A percentile compares a stretch with the other conserved stretches of the same genome.
Evolutionary conservation across 1,140 invertebrate genomes (phyloP).

Genomic region (Nixonia krombeini): DNA sequence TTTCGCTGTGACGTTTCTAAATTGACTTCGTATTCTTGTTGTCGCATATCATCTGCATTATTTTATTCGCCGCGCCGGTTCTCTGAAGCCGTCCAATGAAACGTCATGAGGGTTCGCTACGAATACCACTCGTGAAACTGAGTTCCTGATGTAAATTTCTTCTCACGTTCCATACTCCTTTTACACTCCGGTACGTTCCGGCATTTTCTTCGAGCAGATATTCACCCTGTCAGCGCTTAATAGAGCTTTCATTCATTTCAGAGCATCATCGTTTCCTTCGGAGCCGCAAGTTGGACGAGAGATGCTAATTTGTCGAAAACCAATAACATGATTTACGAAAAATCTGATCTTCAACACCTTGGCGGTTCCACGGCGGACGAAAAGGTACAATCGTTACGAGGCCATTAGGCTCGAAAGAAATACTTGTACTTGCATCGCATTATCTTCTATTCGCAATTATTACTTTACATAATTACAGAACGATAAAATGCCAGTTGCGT

Average conservation of each 20-base stretch:
- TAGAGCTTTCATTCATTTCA: constrained; percentile 13
- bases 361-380: background rate
- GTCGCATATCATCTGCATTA: too few relatives aligned
- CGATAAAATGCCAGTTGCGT: too few relatives aligned
- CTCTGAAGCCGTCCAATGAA: too few relatives aligned
- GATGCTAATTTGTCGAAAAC: constrained; percentile 16
- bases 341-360: constrained; percentile 16
- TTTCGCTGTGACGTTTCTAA: too few relatives aligned
- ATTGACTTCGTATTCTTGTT: too few relatives aligned
- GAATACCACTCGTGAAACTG: background rate
- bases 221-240: background rate
- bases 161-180: background rate
- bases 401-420: constrained; percentile 12
- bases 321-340: constrained; percentile 21
- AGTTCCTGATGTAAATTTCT: constrained; percentile 1
- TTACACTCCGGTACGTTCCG: background rate
- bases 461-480: too few relatives aligned
- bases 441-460: too few relatives aligned
- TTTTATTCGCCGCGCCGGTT: too few relatives aligned
- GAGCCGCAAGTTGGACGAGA: constrained; percentile 1
- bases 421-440: too few relatives aligned
- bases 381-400: constrained; percentile 21
- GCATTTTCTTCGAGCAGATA: background rate
- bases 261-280: background rate
- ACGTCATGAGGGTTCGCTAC: background rate